Evolutionary conservation across 1,140 invertebrate genomes (phyloP).

Genomic region (Grapholita molesta): DNA sequence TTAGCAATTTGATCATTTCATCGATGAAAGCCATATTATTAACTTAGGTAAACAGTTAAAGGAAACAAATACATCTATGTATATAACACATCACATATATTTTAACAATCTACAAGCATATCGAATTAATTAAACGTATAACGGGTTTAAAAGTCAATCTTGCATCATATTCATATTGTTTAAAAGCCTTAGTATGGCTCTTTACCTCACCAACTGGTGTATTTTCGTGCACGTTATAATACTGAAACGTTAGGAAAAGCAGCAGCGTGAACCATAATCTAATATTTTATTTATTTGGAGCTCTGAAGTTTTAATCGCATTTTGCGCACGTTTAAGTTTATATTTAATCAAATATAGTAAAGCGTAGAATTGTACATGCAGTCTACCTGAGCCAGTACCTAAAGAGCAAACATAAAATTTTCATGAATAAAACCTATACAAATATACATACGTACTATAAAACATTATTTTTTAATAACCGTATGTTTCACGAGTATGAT

Average conservation of each 20-base stretch:
- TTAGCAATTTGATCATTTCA: no score
- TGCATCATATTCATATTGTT: no score
- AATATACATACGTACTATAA: no score
- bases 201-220: background rate
- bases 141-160: no score
- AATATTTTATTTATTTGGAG: background rate
- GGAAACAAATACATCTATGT: no score
- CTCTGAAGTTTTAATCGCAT: background rate
- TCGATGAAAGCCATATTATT: no score
- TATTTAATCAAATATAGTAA: background rate
- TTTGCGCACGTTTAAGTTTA: background rate
- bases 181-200: no score
- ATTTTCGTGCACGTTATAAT: background rate
- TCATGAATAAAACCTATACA: background rate
- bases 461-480: background rate
- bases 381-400: background rate
- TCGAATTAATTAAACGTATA: no score
- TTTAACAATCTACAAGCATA: no score
- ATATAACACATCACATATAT: no score
- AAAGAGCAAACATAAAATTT: background rate
- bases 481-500: constrained; percentile 39
- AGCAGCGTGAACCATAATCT: background rate
- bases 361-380: background rate
- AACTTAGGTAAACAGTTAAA: no score
- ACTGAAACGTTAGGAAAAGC: background rate